Evolutionary conservation across 2,888 invertebrate species (phyloP), one percentile per base, ranked within the genome.

Genomic region (Eustalomyia histrio): DNA sequence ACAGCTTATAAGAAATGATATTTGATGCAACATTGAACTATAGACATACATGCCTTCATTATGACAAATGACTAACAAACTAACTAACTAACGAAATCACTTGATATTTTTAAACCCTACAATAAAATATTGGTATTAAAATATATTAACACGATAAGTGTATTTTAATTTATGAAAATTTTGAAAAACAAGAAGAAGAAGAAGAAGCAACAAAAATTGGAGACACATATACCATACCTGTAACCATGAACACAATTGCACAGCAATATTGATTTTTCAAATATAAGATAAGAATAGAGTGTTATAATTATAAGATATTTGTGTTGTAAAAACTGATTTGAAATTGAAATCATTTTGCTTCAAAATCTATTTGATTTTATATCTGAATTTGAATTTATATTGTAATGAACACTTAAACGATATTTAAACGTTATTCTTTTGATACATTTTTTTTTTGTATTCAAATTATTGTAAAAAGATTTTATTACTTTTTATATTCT

Each of bases 201-300:
- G 24, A 29, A 29, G 29, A 29, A 29, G 29, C 29, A 29, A 29
- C 29, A 29, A 29, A 29, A 17, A 16, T 58, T 65, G 43, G 47
- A 50, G n/a, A 55, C 43, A 12, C 50, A 76, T 16, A 57, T n/a
- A 10, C 1, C 67, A 16, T 87, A 89, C 88, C 88, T 89, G 85
- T 86, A 89, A 83, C 88, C 89, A 85, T 89, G 89, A 88, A 89
- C 86, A 87, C 88, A 88, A 86, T 87, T 85, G 84, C 89, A 88
- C 83, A 83, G 85, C 84, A 87, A 85, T 85, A 88, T 88, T 87
- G 89, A 88, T 87, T 87, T 89, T 86, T 88, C 87, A 84, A 89
- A 83, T 84, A 79, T 57, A 60, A 87, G 74, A 79, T 86, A 86
- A 83, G 88, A 80, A 81, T 87, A 86, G 65, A 88, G 84, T 78